Evolutionary conservation across 2,797 vertebrate species (phyloP), one percentile per base, ranked within the genome.

Genomic region (Sylvia borin): DNA sequence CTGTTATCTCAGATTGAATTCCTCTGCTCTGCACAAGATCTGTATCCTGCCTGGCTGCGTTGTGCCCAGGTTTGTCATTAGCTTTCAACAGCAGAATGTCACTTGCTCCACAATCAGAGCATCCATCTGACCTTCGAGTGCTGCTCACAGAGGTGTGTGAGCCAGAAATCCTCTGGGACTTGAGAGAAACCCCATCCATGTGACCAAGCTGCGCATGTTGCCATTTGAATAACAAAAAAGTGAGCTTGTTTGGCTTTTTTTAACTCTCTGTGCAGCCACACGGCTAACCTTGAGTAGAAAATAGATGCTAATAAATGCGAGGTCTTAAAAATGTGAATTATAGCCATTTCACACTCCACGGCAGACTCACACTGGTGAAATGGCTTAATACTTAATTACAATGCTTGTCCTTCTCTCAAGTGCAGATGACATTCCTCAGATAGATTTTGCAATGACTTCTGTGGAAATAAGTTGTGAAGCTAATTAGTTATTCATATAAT

Each of bases 271-370:
- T 76, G 76, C 26, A 58, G 85, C 90, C 90, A 81, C 73, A 67
- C 54, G 7, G 4, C 77, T 97, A 96, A 97, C 97, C 97, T 97
- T 95, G 93, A 97, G 90, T 75, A 88, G 88, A 91, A 97, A 97
- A 96, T 93, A 93, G 94, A 97, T 97, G 97, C 93, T 97, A 97
- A 98, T 97, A 96, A 97, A 97, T 97, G 95, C 66, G 1, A 86
- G 94, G 93, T 96, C 97, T 97, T 97, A 97, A 98, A 98, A 97
- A 97, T 90, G 94, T 97, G 97, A 98, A 97, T 97, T 97, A 96
- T 68, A 95, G 96, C 95, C 93, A 95, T 97, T 98, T 98, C 95
- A 97, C 96, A 97, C 92, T 97, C 92, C 53, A 5, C 77, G 31
- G 95, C 96, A 97, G 95, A 91, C 93, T 96, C 95, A 83, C 70